Evolutionary conservation across 1,140 invertebrate species (phyloP), one percentile per base, ranked within the genome.

Genomic region (Brachionus plicatilis): DNA sequence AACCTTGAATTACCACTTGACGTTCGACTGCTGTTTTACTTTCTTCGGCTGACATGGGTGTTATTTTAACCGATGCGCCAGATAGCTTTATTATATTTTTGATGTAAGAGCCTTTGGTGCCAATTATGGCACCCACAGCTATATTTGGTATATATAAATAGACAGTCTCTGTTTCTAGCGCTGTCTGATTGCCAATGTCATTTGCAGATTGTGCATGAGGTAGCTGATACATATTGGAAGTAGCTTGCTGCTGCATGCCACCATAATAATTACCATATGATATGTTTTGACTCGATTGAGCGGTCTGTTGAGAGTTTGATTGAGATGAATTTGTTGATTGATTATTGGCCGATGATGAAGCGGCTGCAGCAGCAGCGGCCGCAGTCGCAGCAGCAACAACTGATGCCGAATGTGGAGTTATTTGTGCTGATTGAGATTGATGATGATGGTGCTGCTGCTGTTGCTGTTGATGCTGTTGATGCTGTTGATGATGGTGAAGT

Each of bases 41-140:
- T 82, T 85, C 94, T 85, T 94, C 94, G 87, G 93, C 87, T 95
- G 94, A 27, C 94, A 90, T 0, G 27, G 94, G 94, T 4, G 95
- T 94, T 85, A 89, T 88, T 87, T 89, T 89, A 68, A 98, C 95
- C 82, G 94, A 95, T 66, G 96, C 96, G 85, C 95, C 95, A 85
- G 96, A 97, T 89, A 96, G 95, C 87, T 95, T 93, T 87, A 98
- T 99, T 85, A 98, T 97, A 88, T 96, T 97, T 85, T 96, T 93
- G 86, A 98, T 98, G 89, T 98, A 94, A 2, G 94, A 94, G 33
- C 96, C 96, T 88, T 96, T 98, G 12, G 95, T 96, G 79, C 97
- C 97, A 87, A 99, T 98, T 65, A 98, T 96, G 68, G 96, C 96
- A 60, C 97, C 97, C 20, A 98, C 96, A 75, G 95, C 95, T 88